Base-by-base conservation (phyloP, 2,797 vertebrate species). In the Sebastes kiyomatsui region DNA sequence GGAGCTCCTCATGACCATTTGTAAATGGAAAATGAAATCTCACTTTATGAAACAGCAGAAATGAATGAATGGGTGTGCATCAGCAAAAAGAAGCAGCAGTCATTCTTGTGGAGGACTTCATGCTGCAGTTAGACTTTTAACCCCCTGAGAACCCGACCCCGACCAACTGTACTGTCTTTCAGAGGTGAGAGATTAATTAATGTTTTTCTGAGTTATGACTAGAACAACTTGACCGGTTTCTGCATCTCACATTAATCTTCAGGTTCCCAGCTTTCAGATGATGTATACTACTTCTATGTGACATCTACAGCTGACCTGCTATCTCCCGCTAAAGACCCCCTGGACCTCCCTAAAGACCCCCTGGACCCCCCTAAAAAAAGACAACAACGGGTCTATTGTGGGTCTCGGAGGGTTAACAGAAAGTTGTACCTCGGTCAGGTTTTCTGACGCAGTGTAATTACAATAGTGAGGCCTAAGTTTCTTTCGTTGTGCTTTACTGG, bases 381-480 rank as follows among this genome's bases (percentile, higher is more conserved):
- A 33, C 32, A 0, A 33, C 0, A 33, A 11, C 32, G 0, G 4
- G 10, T 33, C 33, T 33, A 33, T 4, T 33, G 33, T 33, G 33
- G 33, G 33, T 33, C 33, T 33, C 33, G 1, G 0, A 33, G 33
- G 33, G 33, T 33, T 33, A 33, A 11, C 0, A 33, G 33, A 33
- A 69, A 77, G 79, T 69, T 78, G 67, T 73, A 56, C 58, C n/a
- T 72, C 14, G 22, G 61, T 61, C 77, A 64, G 62, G 46, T 54
- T 20, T 62, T 69, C 69, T 89, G 90, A 84, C 35, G 82, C 88
- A 87, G 88, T 78, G 67, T 86, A 77, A 84, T 87, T 85, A 81
- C 78, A 70, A 71, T 23, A 86, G 67, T 64, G 52, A 87, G 81
- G 83, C 73, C 88, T 68, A 49, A 66, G 76, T 84, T 38, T 88